Base-by-base conservation (phyloP, 1,140 invertebrate species). In the Amyelois transitella region DNA sequence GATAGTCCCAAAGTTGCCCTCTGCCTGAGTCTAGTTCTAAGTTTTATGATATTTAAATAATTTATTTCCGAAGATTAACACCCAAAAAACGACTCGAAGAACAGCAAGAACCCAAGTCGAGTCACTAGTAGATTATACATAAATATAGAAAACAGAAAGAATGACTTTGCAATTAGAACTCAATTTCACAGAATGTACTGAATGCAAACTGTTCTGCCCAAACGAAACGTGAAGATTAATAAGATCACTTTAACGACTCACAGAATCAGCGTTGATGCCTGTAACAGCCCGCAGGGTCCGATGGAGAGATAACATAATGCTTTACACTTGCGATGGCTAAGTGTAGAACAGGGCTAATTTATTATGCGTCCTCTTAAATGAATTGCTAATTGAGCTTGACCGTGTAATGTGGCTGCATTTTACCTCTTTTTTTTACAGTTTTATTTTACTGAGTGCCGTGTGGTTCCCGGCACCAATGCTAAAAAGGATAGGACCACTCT, bases 181-280 rank as follows among this genome's bases (percentile, higher is more conserved):
- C n/a, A 38, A 12, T 3, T 38, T 14, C 32, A 38, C 7, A 14
- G 32, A 38, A 38, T 38, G 1, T 8, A 24, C 8, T 24, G 8
- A 38, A 38, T 38, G 12, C 8, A 6, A 19, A 62, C 54, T 67
- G 66, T 75, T 69, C 53, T 63, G 68, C 64, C 62, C 64, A 71
- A 71, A 70, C 54, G 65, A 66, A 71, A 60, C 62, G 60, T 61
- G 49, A 57, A 66, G 62, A 75, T 75, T 71, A 77, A 75, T 76
- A 69, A 61, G 61, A 64, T 62, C 69, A 72, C n/a, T 69, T 80
- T 76, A 77, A 67, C 62, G 47, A 66, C 60, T 54, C 38, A 58
- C 57, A 59, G 64, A 71, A 73, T 62, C 60, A 38, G 72, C 69
- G 66, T 61, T 53, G 57, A 44, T 62, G 72, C 66, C 60, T 73